These are phyloP conservation scores for Coregonus ussuriensis DNA, from an alignment of 2,797 vertebrate species.

Conservation along the genomic window DNA sequence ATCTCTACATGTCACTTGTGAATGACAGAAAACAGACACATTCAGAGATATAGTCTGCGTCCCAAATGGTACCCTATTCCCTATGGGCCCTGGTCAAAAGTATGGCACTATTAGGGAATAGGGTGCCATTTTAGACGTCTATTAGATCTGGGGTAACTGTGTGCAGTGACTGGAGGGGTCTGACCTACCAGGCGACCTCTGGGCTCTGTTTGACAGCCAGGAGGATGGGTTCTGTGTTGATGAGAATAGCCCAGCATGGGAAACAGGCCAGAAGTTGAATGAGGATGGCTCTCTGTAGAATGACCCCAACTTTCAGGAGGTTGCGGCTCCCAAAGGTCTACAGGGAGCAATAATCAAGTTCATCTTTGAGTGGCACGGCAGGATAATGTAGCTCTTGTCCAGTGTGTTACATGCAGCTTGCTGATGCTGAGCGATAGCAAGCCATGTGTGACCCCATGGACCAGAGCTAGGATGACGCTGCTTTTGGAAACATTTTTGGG, in stretches of 20 bases:
- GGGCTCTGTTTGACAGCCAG: constrained; percentile 80
- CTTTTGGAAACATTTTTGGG: neutral
- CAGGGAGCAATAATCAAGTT: neutral
- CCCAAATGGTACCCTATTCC: no score
- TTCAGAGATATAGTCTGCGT: no score
- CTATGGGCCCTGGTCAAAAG: no score
- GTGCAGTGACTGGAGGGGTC: neutral
- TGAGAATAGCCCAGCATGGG: constrained; percentile 89
- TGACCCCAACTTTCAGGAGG: constrained; percentile 80
- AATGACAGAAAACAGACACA: neutral
- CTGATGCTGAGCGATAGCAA: neutral
- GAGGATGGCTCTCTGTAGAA: constrained; percentile 80
- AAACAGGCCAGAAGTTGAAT: constrained; percentile 85
- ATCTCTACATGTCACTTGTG: neutral
- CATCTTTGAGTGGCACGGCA: neutral
- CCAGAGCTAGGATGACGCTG: no score
- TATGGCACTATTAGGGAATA: no score
- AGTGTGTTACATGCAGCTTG: neutral
- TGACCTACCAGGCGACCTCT: constrained; percentile 79
- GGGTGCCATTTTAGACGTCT: no score
- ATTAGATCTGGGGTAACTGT: neutral
- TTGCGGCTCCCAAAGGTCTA: constrained; percentile 85
- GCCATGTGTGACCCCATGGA: no score
- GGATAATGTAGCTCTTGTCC: neutral
- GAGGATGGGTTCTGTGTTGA: constrained; percentile 85